Evolutionary conservation across 2,113 vertebrate species (phyloP).

Genomic region (Clarias magur): DNA sequence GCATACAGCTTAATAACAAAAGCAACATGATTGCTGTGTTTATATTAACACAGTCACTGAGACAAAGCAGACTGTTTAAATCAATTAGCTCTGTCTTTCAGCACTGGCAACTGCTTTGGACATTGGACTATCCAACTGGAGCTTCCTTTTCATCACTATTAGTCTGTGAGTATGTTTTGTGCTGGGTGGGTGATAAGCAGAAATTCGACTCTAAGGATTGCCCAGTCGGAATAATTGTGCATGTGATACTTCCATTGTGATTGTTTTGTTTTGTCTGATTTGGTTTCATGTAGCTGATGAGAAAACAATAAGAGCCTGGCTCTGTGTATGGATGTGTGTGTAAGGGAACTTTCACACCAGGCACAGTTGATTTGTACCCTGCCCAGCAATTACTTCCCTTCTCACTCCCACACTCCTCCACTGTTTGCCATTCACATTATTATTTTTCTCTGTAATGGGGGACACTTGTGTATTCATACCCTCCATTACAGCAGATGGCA

Average conservation of each 20-base stretch:
- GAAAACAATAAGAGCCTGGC: neutral
- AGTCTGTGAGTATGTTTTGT: slow-evolving; percentile 84
- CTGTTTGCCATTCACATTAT: too few relatives aligned
- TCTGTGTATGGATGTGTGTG: neutral
- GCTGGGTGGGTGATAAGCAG: neutral
- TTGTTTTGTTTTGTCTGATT: neutral
- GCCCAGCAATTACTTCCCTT: too few relatives aligned
- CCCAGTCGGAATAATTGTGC: neutral
- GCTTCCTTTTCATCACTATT: slow-evolving; percentile 95
- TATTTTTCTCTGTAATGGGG: too few relatives aligned
- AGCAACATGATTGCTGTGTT: neutral
- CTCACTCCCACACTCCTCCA: too few relatives aligned
- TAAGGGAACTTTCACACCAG: too few relatives aligned
- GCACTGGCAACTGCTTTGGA: slow-evolving; percentile 89
- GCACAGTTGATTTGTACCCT: too few relatives aligned
- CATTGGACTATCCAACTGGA: slow-evolving; percentile 97
- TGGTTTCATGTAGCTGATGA: neutral
- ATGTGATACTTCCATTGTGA: neutral
- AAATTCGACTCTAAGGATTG: neutral
- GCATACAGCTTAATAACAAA: neutral
- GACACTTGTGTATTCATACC: too few relatives aligned
- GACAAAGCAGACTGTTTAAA: neutral
- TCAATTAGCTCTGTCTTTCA: slow-evolving; percentile 57
- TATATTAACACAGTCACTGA: neutral
- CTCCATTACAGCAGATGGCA: too few relatives aligned